Conservation (phyloP, 2,888 invertebrate genomes). For the Brachypterus glaber region DNA sequence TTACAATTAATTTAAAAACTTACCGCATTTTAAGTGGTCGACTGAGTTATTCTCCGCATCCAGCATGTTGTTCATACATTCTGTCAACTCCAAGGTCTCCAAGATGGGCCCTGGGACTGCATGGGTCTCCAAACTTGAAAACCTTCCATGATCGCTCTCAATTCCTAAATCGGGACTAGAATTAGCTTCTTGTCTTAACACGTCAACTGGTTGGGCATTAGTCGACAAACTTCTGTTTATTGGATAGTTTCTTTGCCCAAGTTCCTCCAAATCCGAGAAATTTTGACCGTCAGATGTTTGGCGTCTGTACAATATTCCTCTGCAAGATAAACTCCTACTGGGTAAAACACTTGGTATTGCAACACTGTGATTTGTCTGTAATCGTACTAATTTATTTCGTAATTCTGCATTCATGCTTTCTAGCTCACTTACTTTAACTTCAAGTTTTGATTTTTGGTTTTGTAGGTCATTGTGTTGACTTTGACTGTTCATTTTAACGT, state of each 20-base stretch:
- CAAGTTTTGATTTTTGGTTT: conserved; percentile 43
- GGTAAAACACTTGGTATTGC: conserved; percentile 19
- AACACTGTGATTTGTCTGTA: conserved; percentile 19
- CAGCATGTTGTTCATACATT: conserved; percentile 37
- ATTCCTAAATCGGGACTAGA: conserved; percentile 84
- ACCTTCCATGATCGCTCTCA: conserved; percentile 65
- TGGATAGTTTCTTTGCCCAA: conserved; percentile 8
- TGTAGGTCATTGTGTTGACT: conserved; percentile 29
- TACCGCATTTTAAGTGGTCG: conserved; percentile 28
- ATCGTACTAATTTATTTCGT: conserved; percentile 34
- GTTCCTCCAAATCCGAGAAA: conserved; percentile 11
- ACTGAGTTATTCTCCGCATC: conserved; percentile 28
- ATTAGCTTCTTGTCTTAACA: conserved; percentile 39
- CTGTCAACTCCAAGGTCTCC: conserved; percentile 41
- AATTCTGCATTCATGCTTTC: conserved; percentile 38
- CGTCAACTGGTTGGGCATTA: conserved; percentile 18
- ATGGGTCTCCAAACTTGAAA: conserved; percentile 54
- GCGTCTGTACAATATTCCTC: conserved; percentile 19
- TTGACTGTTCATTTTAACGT: conserved; percentile 28
- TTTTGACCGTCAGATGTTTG: conserved; percentile 21
- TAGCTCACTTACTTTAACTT: conserved; percentile 38
- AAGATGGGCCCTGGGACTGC: conserved; percentile 40
- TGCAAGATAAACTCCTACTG: conserved; percentile 3
- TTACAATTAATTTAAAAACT: conserved; percentile 16
- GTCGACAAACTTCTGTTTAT: not conserved